Evolutionary conservation across 2,113 vertebrate species (phyloP).

Genomic region (Melanerpes aurifrons): DNA sequence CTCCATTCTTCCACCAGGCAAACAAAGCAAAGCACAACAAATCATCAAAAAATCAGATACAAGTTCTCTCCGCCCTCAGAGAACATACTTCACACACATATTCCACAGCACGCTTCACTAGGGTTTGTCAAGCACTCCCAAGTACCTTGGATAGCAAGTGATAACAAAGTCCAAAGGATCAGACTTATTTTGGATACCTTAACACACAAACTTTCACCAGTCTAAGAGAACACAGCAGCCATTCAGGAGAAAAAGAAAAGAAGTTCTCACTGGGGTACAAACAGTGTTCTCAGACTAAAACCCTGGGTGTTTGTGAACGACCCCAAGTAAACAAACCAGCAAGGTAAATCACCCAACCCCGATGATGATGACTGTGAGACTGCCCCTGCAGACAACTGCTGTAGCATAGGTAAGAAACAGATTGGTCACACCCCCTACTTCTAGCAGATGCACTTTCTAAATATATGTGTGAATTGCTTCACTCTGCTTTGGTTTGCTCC

Average conservation of each 20-base stretch:
- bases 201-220: background rate
- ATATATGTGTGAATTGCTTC: background rate
- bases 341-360: background rate
- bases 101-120: slow-evolving; percentile 4
- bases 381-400: background rate
- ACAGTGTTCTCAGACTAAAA: background rate
- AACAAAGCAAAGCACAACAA: background rate
- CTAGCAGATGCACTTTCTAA: background rate
- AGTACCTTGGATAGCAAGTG: background rate
- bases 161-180: slow-evolving; percentile 49
- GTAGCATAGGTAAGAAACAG: background rate
- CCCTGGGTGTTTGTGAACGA: background rate
- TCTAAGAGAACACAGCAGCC: background rate
- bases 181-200: background rate
- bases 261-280: background rate
- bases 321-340: background rate
- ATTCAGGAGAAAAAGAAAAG: background rate
- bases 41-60: background rate
- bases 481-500: background rate
- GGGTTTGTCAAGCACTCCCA: background rate
- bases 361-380: background rate
- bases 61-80: background rate
- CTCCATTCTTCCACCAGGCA: background rate
- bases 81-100: background rate
- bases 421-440: background rate